Evolutionary conservation across 92 coral and sea anemone genomes (phyloP), one percentile per base, ranked within the genome.

Genomic region (Paramuricea clavata): DNA sequence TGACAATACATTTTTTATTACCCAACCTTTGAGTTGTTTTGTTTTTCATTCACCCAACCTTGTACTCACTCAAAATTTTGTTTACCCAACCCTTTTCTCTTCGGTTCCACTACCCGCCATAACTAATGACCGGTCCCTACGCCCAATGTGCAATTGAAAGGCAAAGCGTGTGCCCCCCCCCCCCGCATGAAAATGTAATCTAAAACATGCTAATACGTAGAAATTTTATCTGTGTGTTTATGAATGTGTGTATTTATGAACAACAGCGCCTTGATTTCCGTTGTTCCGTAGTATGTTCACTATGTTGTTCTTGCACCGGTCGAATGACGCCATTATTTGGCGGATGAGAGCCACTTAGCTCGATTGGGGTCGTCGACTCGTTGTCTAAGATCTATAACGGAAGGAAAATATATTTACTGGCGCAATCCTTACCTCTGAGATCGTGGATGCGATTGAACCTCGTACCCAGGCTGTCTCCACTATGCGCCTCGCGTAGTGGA

Each of bases 341-440:
- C 52, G 26, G 22, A 16, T n/a, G 34, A 10, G 7, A 12, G 7
- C 10, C 30, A 10, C 62, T 47, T 30, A 44, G 56, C 6, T 86
- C 93, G 75, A 92, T 88, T 87, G 89, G 89, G 65, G 92, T 90
- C 23, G 91, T 90, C 61, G 86, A 91, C 79, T 95, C 98, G 72
- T 95, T 95, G 57, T 92, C 98, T 86, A 95, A 87, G 89, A 95
- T 95, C 98, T 95, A 90, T 26, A 83, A 59, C 59, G 76, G 33
- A 74, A 62, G 50, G 31, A 7, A 49, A 16, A 52, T 13, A 39
- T 27, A 87, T 0, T 23, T 2, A 23, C 9, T 62, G n/a, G n/a
- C n/a, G n/a, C n/a, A n/a, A n/a, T n/a, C n/a, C n/a, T n/a, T n/a
- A n/a, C n/a, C n/a, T n/a, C n/a, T n/a, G n/a, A n/a, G n/a, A n/a